phyloP scores from a whole-genome alignment of 2,888 invertebrate species.

The Blastobasis lacticolella region DNA sequence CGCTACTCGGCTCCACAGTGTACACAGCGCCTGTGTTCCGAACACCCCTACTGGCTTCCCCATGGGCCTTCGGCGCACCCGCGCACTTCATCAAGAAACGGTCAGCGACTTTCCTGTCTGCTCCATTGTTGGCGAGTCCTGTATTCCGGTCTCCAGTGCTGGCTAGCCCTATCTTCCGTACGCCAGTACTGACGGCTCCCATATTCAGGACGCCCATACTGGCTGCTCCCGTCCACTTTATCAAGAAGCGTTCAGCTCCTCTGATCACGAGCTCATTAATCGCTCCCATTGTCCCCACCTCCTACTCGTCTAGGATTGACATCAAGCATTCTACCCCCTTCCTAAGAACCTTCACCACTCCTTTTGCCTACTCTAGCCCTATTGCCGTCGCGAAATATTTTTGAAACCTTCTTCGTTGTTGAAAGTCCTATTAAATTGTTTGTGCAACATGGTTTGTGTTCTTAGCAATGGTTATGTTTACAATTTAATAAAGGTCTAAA shows the following conservation, averaged over 20 bases:
- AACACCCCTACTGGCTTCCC: too few relatives aligned
- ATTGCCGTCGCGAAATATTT: slow-evolving; percentile 9
- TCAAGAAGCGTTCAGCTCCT: slow-evolving; percentile 21
- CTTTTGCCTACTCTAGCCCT: slow-evolving; percentile 22
- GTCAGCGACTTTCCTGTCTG: slow-evolving; percentile 12
- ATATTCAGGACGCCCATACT: slow-evolving; percentile 12
- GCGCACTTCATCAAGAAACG: slow-evolving; percentile 21
- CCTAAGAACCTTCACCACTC: slow-evolving; percentile 29
- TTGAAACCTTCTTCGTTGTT: too few relatives aligned
- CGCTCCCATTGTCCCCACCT: slow-evolving; percentile 17
- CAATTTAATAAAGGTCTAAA: too few relatives aligned
- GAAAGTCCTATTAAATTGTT: too few relatives aligned
- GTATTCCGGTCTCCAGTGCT: slow-evolving; percentile 23
- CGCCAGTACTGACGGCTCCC: slow-evolving; percentile 19
- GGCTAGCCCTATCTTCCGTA: slow-evolving; percentile 15
- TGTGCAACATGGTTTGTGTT: too few relatives aligned
- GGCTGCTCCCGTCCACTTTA: slow-evolving; percentile 7
- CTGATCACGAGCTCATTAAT: slow-evolving; percentile 32
- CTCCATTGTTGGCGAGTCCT: slow-evolving; percentile 16
- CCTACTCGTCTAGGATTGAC: slow-evolving; percentile 38
- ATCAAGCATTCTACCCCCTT: slow-evolving; percentile 26
- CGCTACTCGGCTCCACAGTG: too few relatives aligned
- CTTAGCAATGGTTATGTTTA: too few relatives aligned
- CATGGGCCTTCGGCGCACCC: too few relatives aligned
- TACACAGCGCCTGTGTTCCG: too few relatives aligned